phyloP scores from a whole-genome alignment of 2,113 vertebrate genomes.

The Theristicus caerulescens region DNA sequence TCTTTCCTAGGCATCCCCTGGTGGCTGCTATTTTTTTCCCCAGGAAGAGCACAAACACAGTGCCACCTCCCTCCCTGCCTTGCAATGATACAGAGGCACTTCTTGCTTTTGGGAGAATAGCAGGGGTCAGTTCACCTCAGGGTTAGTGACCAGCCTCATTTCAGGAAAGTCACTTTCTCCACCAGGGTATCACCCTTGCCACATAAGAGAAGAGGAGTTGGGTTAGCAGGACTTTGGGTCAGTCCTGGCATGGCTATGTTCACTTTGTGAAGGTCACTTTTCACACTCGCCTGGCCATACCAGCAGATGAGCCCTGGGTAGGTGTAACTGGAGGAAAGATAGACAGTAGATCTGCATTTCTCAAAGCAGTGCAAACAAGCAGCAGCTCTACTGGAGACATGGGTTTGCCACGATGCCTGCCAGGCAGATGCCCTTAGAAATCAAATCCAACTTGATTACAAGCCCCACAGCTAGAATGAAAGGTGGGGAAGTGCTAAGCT shows the following conservation, averaged over 20 bases:
- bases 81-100: not conserved
- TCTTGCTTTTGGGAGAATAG: not conserved
- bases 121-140: not conserved
- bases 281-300: accelerated
- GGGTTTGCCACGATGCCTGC: not conserved
- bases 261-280: not conserved
- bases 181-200: not conserved
- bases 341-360: not conserved
- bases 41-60: not conserved
- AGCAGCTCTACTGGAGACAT: not conserved
- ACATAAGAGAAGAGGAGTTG: not conserved
- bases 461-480: not conserved
- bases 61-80: not conserved
- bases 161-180: not conserved
- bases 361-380: not conserved
- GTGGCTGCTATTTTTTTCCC: not conserved
- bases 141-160: not conserved
- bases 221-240: not conserved
- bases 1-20: not conserved
- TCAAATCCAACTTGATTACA: not conserved
- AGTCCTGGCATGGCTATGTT: not conserved
- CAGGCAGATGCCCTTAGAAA: not conserved
- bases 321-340: not conserved
- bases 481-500: not conserved
- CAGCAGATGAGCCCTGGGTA: not conserved